Percentiles rank a stretch among this genome's conserved stretches.
Evolutionary conservation across 2,888 invertebrate species (phyloP).

Genomic region (Smittia aterrima): DNA sequence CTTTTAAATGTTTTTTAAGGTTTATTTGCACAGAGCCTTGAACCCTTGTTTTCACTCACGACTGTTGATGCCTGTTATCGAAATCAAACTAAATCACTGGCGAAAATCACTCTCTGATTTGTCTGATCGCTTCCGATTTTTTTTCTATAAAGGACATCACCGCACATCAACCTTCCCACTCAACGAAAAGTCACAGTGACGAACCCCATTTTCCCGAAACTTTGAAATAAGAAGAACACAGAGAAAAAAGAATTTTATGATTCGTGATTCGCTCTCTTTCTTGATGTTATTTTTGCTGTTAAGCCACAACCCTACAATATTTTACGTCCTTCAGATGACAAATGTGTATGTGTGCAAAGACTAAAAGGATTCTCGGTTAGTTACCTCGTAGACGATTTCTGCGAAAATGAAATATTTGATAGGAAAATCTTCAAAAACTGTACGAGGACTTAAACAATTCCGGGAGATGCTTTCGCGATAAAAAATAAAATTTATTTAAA

Average conservation of each 20-base stretch:
- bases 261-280: conserved; percentile 40
- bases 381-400: too few relatives aligned
- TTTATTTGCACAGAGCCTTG: too few relatives aligned
- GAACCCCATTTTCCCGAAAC: conserved; percentile 36
- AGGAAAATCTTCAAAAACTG: too few relatives aligned
- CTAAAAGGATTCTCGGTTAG: too few relatives aligned
- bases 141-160: conserved; percentile 5
- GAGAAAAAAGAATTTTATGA: conserved; percentile 23
- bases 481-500: conserved; percentile 34
- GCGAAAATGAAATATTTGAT: too few relatives aligned
- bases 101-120: background rate
- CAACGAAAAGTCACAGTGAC: conserved; percentile 18
- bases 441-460: too few relatives aligned
- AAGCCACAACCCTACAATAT: conserved; percentile 39
- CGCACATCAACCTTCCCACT: conserved; percentile 36
- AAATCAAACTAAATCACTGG: background rate
- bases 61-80: background rate
- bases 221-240: background rate
- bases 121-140: background rate
- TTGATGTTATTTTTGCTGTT: conserved; percentile 40
- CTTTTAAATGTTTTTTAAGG: too few relatives aligned
- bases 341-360: conserved; percentile 17
- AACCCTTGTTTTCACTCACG: too few relatives aligned
- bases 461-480: conserved; percentile 17
- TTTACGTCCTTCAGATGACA: conserved; percentile 6